These are phyloP conservation scores for Actinia equina DNA, from an alignment of 64 coral and sea anemone genomes.

Conservation along the genomic window DNA sequence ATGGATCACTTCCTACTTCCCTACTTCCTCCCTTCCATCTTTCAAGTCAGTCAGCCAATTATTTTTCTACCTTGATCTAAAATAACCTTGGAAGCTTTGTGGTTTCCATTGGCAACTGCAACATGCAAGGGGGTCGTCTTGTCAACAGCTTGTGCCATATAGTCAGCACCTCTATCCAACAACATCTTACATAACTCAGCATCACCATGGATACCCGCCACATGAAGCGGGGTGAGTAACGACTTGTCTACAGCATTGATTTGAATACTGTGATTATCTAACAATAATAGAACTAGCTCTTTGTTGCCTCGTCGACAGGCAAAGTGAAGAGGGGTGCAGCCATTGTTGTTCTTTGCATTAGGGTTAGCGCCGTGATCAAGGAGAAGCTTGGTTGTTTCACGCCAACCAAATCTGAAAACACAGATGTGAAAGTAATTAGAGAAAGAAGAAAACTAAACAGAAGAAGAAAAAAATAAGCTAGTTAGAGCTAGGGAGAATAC, in stretches of 20 bases:
- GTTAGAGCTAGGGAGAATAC: not conserved
- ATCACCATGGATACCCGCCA: slow-evolving; percentile 34
- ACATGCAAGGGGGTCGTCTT: slow-evolving; percentile 30
- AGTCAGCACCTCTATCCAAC: slow-evolving; percentile 39
- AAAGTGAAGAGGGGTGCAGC: slow-evolving; percentile 43
- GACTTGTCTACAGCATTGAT: slow-evolving; percentile 31
- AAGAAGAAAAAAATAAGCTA: not conserved
- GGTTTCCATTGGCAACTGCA: slow-evolving; percentile 32
- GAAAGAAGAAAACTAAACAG: not conserved
- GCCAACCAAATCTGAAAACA: slow-evolving; percentile 38
- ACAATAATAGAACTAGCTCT: slow-evolving; percentile 32
- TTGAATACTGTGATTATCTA: not conserved
- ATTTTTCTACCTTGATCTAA: slow-evolving; percentile 25
- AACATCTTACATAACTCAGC: slow-evolving; percentile 31
- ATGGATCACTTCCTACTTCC: no score
- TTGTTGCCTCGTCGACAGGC: slow-evolving; percentile 48
- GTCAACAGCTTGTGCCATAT: slow-evolving; percentile 16
- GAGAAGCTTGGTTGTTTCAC: slow-evolving; percentile 26
- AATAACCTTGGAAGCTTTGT: slow-evolving; percentile 15
- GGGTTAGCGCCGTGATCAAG: slow-evolving; percentile 43
- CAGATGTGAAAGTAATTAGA: not conserved
- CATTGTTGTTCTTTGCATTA: slow-evolving; percentile 18
- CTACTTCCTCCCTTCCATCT: no score
- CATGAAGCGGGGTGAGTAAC: slow-evolving; percentile 42
- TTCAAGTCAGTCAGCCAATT: no score